Base-by-base conservation (phyloP, 2,113 vertebrate species). In the cattle (Bos taurus) region DNA sequence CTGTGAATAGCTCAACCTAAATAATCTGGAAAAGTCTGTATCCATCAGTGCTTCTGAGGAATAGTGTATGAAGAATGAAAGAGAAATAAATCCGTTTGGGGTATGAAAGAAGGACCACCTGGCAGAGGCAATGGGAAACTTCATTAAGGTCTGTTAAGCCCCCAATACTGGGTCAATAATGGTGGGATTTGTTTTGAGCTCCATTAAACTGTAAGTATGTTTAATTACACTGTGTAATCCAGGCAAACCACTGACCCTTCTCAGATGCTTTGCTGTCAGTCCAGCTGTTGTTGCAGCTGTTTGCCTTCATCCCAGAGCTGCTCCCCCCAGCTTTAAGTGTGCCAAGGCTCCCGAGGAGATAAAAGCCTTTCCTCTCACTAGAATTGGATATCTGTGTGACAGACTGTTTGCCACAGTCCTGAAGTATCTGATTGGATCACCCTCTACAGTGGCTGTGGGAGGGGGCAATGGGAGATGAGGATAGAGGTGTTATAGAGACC, bases 141-240 rank as follows among this genome's bases (percentile, higher is more conserved):
- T 91, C 83, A 90, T 67, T 94, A 93, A 88, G 59, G 50, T 94
- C 89, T 77, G 60, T 25, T 95, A 93, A 95, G 74, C 64, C 62
- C 94, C 57, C 26, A 33, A 16, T 96, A 93, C 93, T 94, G 95
- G 97, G 97, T 96, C 95, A 96, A 5, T 91, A 89, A 78, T 36
- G 28, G 77, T 50, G 59, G 93, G 97, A 88, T 95, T 97, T 97
- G 80, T 90, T 81, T 48, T 97, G 96, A 94, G 62, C 92, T 78
- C 93, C 59, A 5, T 71, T 52, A 77, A 81, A 80, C 86, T 54
- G 10, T 86, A 90, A 97, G 88, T 26, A 14, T 50, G 62, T 33
- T 17, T 59, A 88, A 91, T 95, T 59, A 33, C 85, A 84, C 62
- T 46, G 10, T 95, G 52, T 93, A 54, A 96, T 94, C 90, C 88